phyloP scores from a whole-genome alignment of 1,140 invertebrate genomes.

The Drosophila parvula region DNA sequence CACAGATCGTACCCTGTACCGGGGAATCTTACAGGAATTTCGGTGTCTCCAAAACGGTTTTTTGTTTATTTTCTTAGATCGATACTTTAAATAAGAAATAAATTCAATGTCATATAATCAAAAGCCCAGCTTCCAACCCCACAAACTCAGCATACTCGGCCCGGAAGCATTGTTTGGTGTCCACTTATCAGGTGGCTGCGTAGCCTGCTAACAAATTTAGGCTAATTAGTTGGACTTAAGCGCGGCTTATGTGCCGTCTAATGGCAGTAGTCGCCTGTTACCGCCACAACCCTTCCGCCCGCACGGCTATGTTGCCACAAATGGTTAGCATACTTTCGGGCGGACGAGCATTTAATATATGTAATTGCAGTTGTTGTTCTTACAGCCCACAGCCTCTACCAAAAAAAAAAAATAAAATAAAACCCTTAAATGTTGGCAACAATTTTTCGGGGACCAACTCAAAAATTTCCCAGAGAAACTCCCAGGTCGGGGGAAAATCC shows the following conservation, averaged over 20 bases:
- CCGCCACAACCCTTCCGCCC: constrained; percentile 11
- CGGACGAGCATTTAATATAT: constrained; percentile 58
- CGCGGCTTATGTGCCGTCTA: constrained; percentile 61
- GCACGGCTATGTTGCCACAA: constrained; percentile 29
- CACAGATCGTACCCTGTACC: constrained; percentile 7
- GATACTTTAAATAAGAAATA: too few relatives aligned
- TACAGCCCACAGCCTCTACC: constrained; percentile 10
- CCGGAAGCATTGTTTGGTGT: constrained; percentile 20
- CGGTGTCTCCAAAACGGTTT: not conserved
- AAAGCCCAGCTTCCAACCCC: not conserved
- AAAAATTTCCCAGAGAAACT: constrained; percentile 13
- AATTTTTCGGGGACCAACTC: constrained; percentile 51
- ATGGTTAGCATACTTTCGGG: constrained; percentile 51
- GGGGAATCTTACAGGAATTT: not conserved
- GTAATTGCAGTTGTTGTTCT: constrained; percentile 66
- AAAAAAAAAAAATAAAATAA: constrained; percentile 4
- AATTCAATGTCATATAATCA: too few relatives aligned
- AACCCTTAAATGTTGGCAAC: constrained; percentile 42
- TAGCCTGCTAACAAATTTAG: constrained; percentile 65
- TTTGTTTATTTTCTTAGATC: not conserved
- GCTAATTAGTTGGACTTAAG: constrained; percentile 78
- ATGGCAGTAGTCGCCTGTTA: constrained; percentile 9
- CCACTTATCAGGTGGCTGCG: constrained; percentile 62
- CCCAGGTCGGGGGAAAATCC: not conserved
- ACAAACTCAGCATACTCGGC: not conserved